A percentile compares a stretch with the other conserved stretches of the same genome.
Conservation (phyloP, 2,113 vertebrate genomes). For the Beaufortia kweichowensis region DNA sequence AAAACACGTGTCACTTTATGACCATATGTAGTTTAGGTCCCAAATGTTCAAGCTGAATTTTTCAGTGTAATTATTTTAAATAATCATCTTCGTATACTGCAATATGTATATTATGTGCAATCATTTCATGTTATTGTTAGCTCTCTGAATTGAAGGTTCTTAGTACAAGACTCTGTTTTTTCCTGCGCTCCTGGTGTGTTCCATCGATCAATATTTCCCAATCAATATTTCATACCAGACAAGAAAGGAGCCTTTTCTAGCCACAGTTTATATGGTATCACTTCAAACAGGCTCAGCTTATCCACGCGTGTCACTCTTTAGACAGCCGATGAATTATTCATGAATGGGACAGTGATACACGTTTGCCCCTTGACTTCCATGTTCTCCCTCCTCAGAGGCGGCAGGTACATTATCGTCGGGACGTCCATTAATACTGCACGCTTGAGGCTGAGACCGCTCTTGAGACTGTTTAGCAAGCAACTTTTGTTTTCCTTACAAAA, state of each 20-base stretch:
- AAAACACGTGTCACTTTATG: no score
- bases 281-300: slow-evolving; percentile 36
- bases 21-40: no score
- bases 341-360: slow-evolving; percentile 36
- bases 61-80: no score
- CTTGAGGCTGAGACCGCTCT: slow-evolving; percentile 45
- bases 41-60: no score
- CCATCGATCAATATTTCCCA: slow-evolving; percentile 40
- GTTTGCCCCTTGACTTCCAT: slow-evolving; percentile 26
- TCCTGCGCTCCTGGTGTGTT: slow-evolving; percentile 6
- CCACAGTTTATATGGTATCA: slow-evolving; percentile 35
- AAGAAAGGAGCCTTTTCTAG: slow-evolving; percentile 27
- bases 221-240: slow-evolving; percentile 53
- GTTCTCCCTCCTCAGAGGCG: slow-evolving; percentile 20
- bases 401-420: slow-evolving; percentile 37
- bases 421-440: slow-evolving; percentile 31
- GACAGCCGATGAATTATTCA: slow-evolving; percentile 49
- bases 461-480: slow-evolving; percentile 14
- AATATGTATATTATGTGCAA: no score
- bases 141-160: background rate
- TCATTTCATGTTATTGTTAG: no score
- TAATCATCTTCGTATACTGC: no score
- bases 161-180: slow-evolving; percentile 45
- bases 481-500: slow-evolving; percentile 18
- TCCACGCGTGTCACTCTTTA: slow-evolving; percentile 38